Evolutionary conservation across 2,888 invertebrate species (phyloP).

Genomic region (Eurois occulta): DNA sequence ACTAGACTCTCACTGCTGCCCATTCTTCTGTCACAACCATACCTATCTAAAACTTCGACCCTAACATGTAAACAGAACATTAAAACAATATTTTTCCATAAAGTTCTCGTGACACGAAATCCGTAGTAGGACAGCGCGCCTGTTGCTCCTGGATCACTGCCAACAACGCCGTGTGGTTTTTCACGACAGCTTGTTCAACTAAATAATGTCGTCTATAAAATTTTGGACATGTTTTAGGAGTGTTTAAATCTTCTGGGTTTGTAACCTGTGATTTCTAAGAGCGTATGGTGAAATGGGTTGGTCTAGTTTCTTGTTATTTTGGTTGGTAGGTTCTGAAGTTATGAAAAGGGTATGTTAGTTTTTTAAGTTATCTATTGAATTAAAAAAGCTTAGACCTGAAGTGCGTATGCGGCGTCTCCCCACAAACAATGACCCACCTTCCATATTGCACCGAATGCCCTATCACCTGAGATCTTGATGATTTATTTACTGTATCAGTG

Average conservation of each 20-base stretch:
- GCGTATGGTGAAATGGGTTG: background rate
- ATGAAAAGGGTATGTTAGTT: background rate
- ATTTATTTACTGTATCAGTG: too few relatives aligned
- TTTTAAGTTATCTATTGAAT: background rate
- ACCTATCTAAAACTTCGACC: background rate
- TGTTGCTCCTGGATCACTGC: constrained; percentile 82
- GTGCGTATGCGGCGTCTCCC: too few relatives aligned
- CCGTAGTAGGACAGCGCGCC: constrained; percentile 70
- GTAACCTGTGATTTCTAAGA: constrained; percentile 2
- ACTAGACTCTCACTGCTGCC: too few relatives aligned
- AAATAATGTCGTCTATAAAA: constrained; percentile 72
- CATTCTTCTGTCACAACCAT: background rate
- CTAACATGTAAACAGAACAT: constrained; percentile 54
- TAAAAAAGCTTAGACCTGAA: too few relatives aligned
- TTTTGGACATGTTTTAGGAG: constrained; percentile 62
- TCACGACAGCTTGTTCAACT: constrained; percentile 73
- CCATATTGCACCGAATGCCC: too few relatives aligned
- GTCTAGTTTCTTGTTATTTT: background rate
- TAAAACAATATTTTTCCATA: constrained; percentile 74
- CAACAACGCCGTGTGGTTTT: constrained; percentile 71
- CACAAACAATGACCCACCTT: too few relatives aligned
- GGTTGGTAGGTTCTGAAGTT: background rate
- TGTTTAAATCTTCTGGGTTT: constrained; percentile 37
- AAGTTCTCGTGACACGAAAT: constrained; percentile 69
- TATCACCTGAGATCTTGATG: too few relatives aligned